phyloP scores from a whole-genome alignment of 2,888 invertebrate genomes.

The Resseliella maxima region DNA sequence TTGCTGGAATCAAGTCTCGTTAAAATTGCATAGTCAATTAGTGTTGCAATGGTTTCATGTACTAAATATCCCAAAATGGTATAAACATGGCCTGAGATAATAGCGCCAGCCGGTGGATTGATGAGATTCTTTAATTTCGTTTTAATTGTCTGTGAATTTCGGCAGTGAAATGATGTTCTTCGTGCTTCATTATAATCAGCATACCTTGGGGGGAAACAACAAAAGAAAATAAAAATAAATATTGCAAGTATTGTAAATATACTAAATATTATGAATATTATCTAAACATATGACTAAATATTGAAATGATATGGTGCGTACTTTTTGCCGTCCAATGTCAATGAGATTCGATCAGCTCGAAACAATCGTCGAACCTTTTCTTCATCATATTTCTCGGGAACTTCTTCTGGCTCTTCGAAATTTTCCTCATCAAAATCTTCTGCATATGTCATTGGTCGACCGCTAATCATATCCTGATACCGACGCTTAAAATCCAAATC shows the following conservation, averaged over 20 bases:
- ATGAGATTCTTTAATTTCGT: slow-evolving; percentile 74
- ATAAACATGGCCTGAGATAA: slow-evolving; percentile 74
- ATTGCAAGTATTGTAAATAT: too few species aligned
- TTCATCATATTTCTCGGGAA: slow-evolving; percentile 67
- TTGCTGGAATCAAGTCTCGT: slow-evolving; percentile 81
- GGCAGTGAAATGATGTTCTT: slow-evolving; percentile 77
- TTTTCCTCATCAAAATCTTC: slow-evolving; percentile 68
- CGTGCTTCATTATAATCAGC: slow-evolving; percentile 83
- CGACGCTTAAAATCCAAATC: slow-evolving; percentile 69
- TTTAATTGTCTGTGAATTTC: slow-evolving; percentile 69
- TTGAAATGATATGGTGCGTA: too few species aligned
- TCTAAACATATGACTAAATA: too few species aligned
- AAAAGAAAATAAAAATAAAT: too few species aligned
- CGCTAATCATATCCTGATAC: slow-evolving; percentile 65
- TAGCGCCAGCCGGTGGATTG: slow-evolving; percentile 73
- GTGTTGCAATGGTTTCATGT: slow-evolving; percentile 90
- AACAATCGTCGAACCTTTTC: slow-evolving; percentile 67
- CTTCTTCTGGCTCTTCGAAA: slow-evolving; percentile 69
- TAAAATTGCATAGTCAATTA: slow-evolving; percentile 85
- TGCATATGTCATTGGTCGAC: slow-evolving; percentile 64
- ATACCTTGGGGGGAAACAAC: too few species aligned
- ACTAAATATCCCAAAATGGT: slow-evolving; percentile 87
- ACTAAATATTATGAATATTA: too few species aligned
- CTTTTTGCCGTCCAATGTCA: slow-evolving; percentile 70
- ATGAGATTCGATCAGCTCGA: slow-evolving; percentile 73